phyloP scores from a whole-genome alignment of 2,113 vertebrate species.

The Bubo blakistoni region DNA sequence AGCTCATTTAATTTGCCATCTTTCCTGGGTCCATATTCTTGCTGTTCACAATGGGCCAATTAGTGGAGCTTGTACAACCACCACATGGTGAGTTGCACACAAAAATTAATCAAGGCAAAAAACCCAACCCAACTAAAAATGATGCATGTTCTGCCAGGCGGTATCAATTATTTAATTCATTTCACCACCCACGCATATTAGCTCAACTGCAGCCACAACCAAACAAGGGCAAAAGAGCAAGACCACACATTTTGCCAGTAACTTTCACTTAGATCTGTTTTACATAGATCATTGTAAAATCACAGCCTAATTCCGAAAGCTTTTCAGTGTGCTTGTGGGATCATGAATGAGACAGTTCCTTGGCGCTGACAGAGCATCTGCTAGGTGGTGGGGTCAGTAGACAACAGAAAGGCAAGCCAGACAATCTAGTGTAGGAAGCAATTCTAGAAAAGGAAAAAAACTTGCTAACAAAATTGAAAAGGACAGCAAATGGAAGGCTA shows the following conservation, averaged over 20 bases:
- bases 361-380: background rate
- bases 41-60: background rate
- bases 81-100: background rate
- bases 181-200: background rate
- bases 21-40: background rate
- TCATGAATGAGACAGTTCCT: background rate
- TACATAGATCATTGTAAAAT: background rate
- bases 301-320: background rate
- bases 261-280: background rate
- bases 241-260: background rate
- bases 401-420: background rate
- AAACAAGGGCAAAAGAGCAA: background rate
- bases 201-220: background rate
- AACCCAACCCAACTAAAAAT: background rate
- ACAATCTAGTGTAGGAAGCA: background rate
- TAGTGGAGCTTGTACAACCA: background rate
- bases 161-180: background rate
- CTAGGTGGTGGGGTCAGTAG: background rate
- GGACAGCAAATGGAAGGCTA: background rate
- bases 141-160: background rate
- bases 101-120: background rate
- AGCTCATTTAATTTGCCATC: background rate
- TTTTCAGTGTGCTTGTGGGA: background rate
- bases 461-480: background rate
- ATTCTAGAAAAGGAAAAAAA: background rate